A percentile compares a stretch with the other conserved stretches of the same genome.
Evolutionary conservation across 2,888 invertebrate genomes (phyloP).

Genomic region (Andrena hattorfiana): DNA sequence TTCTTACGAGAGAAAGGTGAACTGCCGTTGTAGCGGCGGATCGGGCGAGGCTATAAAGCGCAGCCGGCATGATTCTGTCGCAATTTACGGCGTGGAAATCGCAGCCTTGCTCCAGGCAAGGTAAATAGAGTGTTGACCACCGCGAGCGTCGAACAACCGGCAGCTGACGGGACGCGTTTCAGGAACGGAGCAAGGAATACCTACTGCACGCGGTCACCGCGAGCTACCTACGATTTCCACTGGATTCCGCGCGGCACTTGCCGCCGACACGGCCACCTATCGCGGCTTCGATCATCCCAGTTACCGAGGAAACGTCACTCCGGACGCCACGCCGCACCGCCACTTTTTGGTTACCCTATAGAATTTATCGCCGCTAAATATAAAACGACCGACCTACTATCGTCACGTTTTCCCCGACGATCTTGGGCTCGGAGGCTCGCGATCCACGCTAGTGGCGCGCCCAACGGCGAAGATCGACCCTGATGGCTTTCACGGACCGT

Average conservation of each 20-base stretch:
- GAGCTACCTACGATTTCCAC: background rate
- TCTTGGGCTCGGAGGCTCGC: background rate
- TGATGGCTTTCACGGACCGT: background rate
- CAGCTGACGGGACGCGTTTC: slow-evolving; percentile 50
- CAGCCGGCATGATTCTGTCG: slow-evolving; percentile 70
- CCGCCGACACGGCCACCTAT: too few species aligned
- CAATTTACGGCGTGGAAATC: slow-evolving; percentile 79
- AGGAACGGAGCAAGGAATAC: slow-evolving; percentile 23
- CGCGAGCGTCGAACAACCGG: slow-evolving; percentile 32
- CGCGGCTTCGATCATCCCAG: background rate
- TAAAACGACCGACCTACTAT: slow-evolving; percentile 48
- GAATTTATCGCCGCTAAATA: slow-evolving; percentile 55
- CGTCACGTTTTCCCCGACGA: slow-evolving; percentile 24
- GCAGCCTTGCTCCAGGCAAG: slow-evolving; percentile 82
- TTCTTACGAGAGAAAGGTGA: slow-evolving; percentile 75
- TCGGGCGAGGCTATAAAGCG: slow-evolving; percentile 52
- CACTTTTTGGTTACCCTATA: slow-evolving; percentile 34
- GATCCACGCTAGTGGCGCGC: background rate
- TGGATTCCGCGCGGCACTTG: background rate
- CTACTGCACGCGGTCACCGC: background rate
- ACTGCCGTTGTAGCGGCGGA: slow-evolving; percentile 40
- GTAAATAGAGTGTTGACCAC: slow-evolving; percentile 73
- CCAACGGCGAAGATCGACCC: background rate
- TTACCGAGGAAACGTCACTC: slow-evolving; percentile 4
- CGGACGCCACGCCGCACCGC: slow-evolving; percentile 17